Percentiles rank a stretch among this genome's conserved stretches.
These are phyloP conservation scores for Saccopteryx leptura DNA, from an alignment of 2,113 vertebrate genomes.

Conservation along the genomic window DNA sequence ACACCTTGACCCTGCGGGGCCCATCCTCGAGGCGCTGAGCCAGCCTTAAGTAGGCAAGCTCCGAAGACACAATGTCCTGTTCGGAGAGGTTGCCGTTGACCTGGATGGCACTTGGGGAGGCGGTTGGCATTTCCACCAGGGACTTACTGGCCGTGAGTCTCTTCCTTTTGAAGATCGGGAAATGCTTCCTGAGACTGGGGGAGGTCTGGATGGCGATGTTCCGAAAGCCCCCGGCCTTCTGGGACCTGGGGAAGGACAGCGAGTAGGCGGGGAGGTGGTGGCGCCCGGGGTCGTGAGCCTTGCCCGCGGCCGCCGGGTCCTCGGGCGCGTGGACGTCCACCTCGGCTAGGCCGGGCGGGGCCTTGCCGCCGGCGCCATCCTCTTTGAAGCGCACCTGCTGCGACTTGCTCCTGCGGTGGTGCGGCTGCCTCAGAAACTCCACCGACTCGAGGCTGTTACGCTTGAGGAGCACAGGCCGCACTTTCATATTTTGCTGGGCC, in stretches of 20 bases:
- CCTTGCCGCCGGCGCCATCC: slow-evolving; percentile 76
- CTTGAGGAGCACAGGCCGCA: slow-evolving; percentile 89
- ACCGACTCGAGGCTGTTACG: slow-evolving; percentile 89
- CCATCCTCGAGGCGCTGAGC: slow-evolving; percentile 80
- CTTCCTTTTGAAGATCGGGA: slow-evolving; percentile 89
- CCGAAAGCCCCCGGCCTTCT: slow-evolving; percentile 84
- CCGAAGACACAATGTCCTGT: slow-evolving; percentile 83
- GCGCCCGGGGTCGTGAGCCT: slow-evolving; percentile 73
- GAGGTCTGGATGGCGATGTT: slow-evolving; percentile 92
- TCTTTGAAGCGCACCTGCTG: slow-evolving; percentile 93
- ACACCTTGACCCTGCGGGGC: slow-evolving; percentile 64
- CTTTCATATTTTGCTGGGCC: slow-evolving; percentile 88
- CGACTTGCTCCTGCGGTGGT: slow-evolving; percentile 90
- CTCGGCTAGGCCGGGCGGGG: slow-evolving; percentile 61
- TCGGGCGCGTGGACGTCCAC: slow-evolving; percentile 45
- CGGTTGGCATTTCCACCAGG: slow-evolving; percentile 86
- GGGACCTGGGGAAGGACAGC: slow-evolving; percentile 85
- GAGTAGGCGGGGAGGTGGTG: slow-evolving; percentile 80
- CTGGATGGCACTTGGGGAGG: slow-evolving; percentile 81
- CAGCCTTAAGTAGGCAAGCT: slow-evolving; percentile 87
- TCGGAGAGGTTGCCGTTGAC: slow-evolving; percentile 87
- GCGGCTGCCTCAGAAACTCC: slow-evolving; percentile 83
- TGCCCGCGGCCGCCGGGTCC: slow-evolving; percentile 23
- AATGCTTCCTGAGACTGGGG: slow-evolving; percentile 92
- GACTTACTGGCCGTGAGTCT: slow-evolving; percentile 87